Evolutionary conservation across 2,113 vertebrate genomes (phyloP), one percentile per base, ranked within the genome.

Genomic region (Gavialis gangeticus): DNA sequence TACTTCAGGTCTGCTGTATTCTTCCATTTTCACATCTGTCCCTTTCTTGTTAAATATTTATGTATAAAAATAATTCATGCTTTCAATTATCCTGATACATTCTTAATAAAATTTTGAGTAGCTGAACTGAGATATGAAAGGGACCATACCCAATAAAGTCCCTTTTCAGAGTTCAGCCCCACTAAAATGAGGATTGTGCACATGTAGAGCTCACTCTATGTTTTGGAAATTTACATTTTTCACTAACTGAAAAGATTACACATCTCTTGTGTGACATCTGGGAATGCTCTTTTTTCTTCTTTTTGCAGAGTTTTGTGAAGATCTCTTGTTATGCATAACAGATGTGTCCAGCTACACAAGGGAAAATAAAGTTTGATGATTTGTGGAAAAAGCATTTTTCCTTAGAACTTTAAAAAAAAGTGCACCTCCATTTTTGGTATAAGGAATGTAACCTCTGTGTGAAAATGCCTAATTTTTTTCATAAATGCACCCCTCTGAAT

Each of bases 381-480:
- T 75, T 87, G n/a, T 37, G 24, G 30, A 67, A 94, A 89, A 96
- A 13, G 10, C 3, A 76, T 92, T 93, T 94, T 34, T 85, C 71
- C 81, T 79, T 89, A 76, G 73, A 92, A 55, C 69, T 80, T 84
- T 87, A 46, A 81, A 54, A 62, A 90, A 94, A 54, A 88, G 66
- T 85, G 46, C 17, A 58, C 62, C 57, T 80, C 56, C 19, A 28
- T 69, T 46, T 89, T 91, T 79, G 69, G 69, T 81, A 87, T 73
- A 80, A 58, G 62, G 90, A 95, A 91, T 96, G 69, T 97, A 89
- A 94, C 83, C 79, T 79, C 66, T 80, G 57, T 64, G 56, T 77
- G 87, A 93, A 92, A 28, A 91, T 34, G 69, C 91, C 5, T 90
- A n/a, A 37, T 60, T 86, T 94, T 94, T 92, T 81, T 63, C 92